phyloP scores from a whole-genome alignment of 2,113 vertebrate species.

The Amblyopsis rosae region DNA sequence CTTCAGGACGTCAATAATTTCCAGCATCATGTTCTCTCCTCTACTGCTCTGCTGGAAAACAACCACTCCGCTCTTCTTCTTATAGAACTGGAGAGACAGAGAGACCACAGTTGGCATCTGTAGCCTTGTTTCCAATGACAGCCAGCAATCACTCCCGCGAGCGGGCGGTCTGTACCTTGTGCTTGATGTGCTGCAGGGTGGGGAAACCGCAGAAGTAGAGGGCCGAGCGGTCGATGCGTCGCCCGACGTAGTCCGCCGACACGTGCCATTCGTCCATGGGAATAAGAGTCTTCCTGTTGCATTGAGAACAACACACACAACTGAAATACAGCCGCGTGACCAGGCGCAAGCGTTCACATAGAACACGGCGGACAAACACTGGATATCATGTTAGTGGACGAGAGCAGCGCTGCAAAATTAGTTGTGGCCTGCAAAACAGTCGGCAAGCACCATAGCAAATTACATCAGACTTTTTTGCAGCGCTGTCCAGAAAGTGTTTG shows the following conservation, averaged over 20 bases:
- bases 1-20: slow-evolving; percentile 76
- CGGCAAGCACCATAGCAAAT: no score
- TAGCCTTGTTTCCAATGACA: not conserved
- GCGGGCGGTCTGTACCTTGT: slow-evolving; percentile 79
- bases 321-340: no score
- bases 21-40: slow-evolving; percentile 96
- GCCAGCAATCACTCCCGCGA: not conserved
- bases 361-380: no score
- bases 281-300: slow-evolving; percentile 79
- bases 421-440: no score
- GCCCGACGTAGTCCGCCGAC: slow-evolving; percentile 77
- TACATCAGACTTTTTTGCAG: no score
- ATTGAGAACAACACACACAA: slow-evolving; percentile 19
- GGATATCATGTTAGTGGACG: no score
- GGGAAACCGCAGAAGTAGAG: slow-evolving; percentile 98
- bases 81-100: slow-evolving; percentile 79
- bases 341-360: no score
- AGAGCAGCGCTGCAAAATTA: no score
- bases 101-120: not conserved
- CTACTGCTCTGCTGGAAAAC: slow-evolving; percentile 98
- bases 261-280: slow-evolving; percentile 92
- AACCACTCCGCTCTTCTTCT: slow-evolving; percentile 90
- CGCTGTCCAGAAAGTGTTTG: no score
- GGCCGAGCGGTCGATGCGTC: slow-evolving; percentile 80
- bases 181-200: slow-evolving; percentile 92